Base-by-base conservation (phyloP, 2,797 vertebrate species). In the Uromys caudimaculatus region DNA sequence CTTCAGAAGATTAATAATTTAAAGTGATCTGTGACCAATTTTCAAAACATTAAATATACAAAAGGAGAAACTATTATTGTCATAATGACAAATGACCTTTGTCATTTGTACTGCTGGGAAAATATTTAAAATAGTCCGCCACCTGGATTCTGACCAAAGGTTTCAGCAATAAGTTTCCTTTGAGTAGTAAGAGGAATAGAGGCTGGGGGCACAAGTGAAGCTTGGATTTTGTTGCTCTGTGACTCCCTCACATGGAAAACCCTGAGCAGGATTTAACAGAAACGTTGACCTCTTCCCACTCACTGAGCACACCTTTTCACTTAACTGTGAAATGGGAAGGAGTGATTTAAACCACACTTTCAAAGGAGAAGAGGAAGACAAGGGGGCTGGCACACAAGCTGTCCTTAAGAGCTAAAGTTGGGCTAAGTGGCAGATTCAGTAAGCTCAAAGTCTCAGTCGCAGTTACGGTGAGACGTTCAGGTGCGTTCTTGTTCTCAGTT, bases 401-500 rank as follows among this genome's bases (percentile, higher is more conserved):
- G 32, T 84, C 29, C 29, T 41, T 47, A 21, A 35, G 11, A 64
- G 6, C 41, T 21, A 47, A 64, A 23, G 29, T 32, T 12, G n/a
- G n/a, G n/a, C n/a, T n/a, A n/a, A 32, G 41, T 21, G 60, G 10
- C 10, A 35, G 29, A 0, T 12, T 35, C 82, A 23, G 2, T 8
- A 67, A 19, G 60, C 60, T 67, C 44, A 3, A 50, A 50, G 41
- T 85, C 29, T 29, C 41, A 47, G 1, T 47, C 11, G 4, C 0
- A 17, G 56, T 29, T 44, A 35, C 3, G 19, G 60, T 0, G 4
- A 35, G 41, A 35, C 41, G 12, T 35, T 47, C 3, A 4, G 56
- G 52, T 7, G 0, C 0, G 0, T 17, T 62, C 27, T 35, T 29
- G 13, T 23, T 23, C 17, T 64, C 11, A 47, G 10, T 13, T 35